These are phyloP conservation scores for Acleris emargana DNA, from an alignment of 2,888 invertebrate species.

Conservation along the genomic window DNA sequence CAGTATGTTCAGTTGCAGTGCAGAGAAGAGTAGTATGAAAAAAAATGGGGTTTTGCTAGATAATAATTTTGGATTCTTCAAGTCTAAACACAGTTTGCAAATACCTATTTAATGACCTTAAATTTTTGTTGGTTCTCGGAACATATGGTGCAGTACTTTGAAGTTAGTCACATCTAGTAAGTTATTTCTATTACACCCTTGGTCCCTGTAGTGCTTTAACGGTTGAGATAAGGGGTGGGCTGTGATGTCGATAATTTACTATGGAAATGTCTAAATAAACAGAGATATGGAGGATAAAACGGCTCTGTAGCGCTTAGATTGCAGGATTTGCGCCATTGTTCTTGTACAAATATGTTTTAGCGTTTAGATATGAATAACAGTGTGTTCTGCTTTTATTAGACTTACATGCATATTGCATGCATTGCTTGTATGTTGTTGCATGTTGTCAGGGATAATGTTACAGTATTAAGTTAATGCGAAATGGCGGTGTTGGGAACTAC, in stretches of 20 bases:
- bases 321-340: conserved; percentile 40
- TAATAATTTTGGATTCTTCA: no score
- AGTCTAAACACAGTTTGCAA: no score
- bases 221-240: conserved; percentile 58
- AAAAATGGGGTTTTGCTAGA: no score
- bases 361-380: conserved; percentile 9
- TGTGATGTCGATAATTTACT: conserved; percentile 60
- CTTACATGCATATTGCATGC: conserved; percentile 27
- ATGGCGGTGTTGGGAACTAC: not conserved
- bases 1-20: no score
- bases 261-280: conserved; percentile 65
- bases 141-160: no score
- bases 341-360: conserved; percentile 30
- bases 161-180: conserved; percentile 32
- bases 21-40: no score
- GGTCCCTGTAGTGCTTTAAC: conserved; percentile 48
- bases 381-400: conserved; percentile 16
- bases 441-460: conserved; percentile 6
- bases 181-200: conserved; percentile 37
- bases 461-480: not conserved
- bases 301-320: conserved; percentile 39
- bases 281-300: conserved; percentile 52
- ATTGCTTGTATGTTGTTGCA: conserved; percentile 2
- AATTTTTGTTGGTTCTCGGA: no score
- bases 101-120: no score